Evolutionary conservation across 2,113 vertebrate species (phyloP).

Genomic region (Grallaria varia): DNA sequence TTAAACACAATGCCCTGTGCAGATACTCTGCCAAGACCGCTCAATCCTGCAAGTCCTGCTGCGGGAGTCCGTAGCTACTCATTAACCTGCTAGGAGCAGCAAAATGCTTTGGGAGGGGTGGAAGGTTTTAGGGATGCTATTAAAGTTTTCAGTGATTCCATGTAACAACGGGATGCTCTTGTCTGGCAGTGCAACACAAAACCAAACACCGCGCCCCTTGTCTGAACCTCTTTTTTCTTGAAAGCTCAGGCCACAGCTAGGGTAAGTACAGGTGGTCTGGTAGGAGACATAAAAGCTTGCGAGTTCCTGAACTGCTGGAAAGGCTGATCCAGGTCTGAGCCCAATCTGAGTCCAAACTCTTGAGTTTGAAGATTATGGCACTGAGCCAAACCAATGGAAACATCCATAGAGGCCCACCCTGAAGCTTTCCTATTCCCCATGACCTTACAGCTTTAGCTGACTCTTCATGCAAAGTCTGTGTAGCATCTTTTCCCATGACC

Average conservation of each 20-base stretch:
- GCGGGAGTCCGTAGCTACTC: neutral
- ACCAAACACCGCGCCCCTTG: neutral
- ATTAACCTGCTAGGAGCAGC: neutral
- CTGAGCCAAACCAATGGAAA: neutral
- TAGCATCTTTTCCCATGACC: neutral
- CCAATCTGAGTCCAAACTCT: neutral
- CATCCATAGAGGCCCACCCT: neutral
- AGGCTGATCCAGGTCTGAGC: neutral
- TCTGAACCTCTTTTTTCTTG: neutral
- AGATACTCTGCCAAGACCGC: constrained; percentile 22
- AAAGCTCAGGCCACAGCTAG: neutral
- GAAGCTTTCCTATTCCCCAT: neutral
- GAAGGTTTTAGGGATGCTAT: neutral
- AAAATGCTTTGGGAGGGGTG: neutral
- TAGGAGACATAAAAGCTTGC: accelerated
- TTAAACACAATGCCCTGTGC: constrained; percentile 30
- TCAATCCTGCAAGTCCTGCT: constrained; percentile 3
- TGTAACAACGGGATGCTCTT: neutral
- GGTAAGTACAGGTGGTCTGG: neutral
- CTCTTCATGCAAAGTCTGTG: neutral
- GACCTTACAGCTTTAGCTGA: neutral
- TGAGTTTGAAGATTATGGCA: neutral
- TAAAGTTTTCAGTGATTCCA: neutral
- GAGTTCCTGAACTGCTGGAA: neutral
- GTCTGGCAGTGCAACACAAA: neutral